These are phyloP conservation scores for Rhinopomastus cyanomelas DNA, from an alignment of 2,113 vertebrate species.

Conservation along the genomic window DNA sequence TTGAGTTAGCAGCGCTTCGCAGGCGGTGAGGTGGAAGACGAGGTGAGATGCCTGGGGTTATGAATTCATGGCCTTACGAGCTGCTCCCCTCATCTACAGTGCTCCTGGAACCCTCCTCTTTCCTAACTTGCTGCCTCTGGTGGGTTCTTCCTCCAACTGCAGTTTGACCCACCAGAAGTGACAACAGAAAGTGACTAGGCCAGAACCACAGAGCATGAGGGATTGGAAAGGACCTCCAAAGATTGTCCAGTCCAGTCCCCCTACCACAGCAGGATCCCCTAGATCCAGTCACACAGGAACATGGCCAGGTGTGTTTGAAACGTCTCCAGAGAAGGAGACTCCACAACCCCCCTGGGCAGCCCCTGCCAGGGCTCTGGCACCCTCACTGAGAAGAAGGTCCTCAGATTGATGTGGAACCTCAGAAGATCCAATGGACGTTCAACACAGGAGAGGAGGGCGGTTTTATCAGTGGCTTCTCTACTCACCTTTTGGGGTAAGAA, in stretches of 20 bases:
- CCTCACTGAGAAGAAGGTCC: too few species aligned
- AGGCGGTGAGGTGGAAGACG: slow-evolving; percentile 3
- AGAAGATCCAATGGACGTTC: neutral
- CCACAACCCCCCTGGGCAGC: too few species aligned
- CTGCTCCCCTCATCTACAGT: neutral
- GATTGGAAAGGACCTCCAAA: too few species aligned
- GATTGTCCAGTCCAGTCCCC: too few species aligned
- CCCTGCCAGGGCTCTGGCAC: too few species aligned
- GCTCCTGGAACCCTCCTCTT: neutral
- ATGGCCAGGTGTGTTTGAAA: too few species aligned
- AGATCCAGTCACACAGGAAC: too few species aligned
- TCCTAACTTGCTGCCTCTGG: neutral
- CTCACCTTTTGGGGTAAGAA: slow-evolving; percentile 20
- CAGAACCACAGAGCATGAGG: too few species aligned
- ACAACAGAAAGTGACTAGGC: neutral
- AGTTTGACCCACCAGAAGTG: neutral
- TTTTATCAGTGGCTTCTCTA: neutral
- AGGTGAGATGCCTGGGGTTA: neutral
- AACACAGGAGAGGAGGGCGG: neutral
- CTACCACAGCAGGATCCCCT: too few species aligned
- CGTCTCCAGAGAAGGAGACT: too few species aligned
- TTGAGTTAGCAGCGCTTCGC: neutral
- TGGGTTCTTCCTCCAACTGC: neutral
- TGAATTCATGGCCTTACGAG: neutral
- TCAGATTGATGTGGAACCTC: too few species aligned